phyloP scores from a whole-genome alignment of 2,113 vertebrate species.

The Dipodomys merriami region DNA sequence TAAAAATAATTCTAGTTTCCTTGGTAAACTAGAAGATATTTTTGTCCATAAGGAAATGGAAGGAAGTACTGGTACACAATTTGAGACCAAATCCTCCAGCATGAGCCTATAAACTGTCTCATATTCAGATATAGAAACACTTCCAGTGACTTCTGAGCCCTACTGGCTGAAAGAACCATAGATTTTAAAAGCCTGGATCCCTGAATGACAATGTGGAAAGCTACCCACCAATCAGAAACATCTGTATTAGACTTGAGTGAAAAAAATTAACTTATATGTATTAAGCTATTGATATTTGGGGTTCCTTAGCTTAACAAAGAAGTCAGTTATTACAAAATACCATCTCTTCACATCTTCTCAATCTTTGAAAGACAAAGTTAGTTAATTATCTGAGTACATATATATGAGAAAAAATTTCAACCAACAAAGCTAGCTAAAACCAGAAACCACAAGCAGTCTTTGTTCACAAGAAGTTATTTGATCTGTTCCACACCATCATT shows the following conservation, averaged over 20 bases:
- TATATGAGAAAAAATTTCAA: background rate
- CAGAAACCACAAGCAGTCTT: constrained; percentile 48
- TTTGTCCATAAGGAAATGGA: background rate
- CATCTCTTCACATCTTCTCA: background rate
- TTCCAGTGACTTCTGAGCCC: background rate
- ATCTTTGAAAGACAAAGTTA: background rate
- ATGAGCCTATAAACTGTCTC: background rate
- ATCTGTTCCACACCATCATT: background rate
- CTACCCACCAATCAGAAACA: background rate
- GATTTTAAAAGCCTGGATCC: background rate
- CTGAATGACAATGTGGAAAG: background rate
- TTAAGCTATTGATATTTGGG: background rate
- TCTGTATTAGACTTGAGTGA: background rate
- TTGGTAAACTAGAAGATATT: background rate
- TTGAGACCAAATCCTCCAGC: background rate
- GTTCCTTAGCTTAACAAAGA: background rate
- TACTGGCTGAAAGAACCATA: background rate
- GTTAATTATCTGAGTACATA: background rate
- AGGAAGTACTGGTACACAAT: background rate
- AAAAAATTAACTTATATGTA: background rate
- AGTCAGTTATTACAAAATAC: background rate
- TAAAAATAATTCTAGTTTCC: background rate
- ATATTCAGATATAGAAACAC: background rate
- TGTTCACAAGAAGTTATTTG: constrained; percentile 60
- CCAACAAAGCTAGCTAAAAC: background rate